phyloP scores from a whole-genome alignment of 1,140 invertebrate genomes.

The Acyrthosiphon pisum region DNA sequence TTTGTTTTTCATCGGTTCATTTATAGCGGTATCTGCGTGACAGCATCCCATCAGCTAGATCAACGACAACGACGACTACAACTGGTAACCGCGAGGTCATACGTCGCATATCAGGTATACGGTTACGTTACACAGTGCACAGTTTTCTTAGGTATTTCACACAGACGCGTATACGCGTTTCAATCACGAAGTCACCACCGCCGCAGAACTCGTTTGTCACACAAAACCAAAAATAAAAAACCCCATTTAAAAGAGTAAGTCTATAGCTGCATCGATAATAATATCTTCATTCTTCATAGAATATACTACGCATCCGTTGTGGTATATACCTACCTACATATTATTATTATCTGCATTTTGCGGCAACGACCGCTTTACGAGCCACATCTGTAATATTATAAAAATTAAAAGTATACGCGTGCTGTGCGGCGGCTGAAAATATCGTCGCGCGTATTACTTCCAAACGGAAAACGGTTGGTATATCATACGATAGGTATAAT shows the following conservation, averaged over 20 bases:
- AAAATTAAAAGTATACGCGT: not conserved
- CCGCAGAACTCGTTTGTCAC: not conserved
- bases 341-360: not conserved
- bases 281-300: not conserved
- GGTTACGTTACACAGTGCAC: not conserved
- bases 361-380: not conserved
- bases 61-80: not conserved
- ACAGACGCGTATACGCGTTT: not conserved
- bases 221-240: not conserved
- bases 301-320: not conserved
- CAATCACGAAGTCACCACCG: not conserved
- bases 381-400: not conserved
- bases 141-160: not conserved
- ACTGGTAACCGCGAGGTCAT: conserved; percentile 31
- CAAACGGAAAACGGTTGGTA: too few species aligned
- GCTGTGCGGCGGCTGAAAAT: not conserved
- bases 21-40: not conserved
- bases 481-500: not conserved
- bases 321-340: not conserved
- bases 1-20: not conserved
- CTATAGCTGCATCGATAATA: not conserved
- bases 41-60: not conserved
- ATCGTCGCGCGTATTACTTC: not conserved
- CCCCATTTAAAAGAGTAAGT: not conserved
- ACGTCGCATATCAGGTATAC: not conserved